These are phyloP conservation scores for Nudaria mundana DNA, from an alignment of 2,888 invertebrate genomes.

Conservation along the genomic window DNA sequence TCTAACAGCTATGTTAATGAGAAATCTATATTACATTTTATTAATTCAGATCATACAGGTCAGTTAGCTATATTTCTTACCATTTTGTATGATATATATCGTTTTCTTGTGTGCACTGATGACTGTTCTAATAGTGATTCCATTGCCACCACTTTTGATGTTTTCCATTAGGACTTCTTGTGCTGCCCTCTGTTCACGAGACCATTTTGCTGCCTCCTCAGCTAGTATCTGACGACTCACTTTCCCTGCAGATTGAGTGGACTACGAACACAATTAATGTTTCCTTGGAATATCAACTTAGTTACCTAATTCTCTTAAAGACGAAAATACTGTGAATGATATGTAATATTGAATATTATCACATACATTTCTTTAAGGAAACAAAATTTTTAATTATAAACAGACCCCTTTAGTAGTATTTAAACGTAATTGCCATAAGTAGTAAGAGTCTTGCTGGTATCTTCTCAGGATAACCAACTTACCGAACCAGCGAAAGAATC, in stretches of 20 bases:
- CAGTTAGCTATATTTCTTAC: constrained; percentile 44
- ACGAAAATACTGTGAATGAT: too few species aligned
- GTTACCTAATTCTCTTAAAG: too few species aligned
- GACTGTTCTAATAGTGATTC: constrained; percentile 68
- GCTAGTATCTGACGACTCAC: constrained; percentile 70
- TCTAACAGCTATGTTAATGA: too few species aligned
- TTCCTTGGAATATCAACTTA: not conserved
- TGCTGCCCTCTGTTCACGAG: constrained; percentile 67
- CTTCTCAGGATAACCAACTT: too few species aligned
- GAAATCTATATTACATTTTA: not conserved
- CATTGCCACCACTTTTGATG: constrained; percentile 73
- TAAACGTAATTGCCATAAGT: too few species aligned
- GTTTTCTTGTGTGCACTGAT: constrained; percentile 51
- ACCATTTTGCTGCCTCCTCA: constrained; percentile 75
- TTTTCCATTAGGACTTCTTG: constrained; percentile 75
- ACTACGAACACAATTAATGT: constrained; percentile 38
- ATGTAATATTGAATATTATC: too few species aligned
- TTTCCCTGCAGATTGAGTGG: constrained; percentile 69
- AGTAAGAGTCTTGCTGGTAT: too few species aligned
- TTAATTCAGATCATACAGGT: too few species aligned
- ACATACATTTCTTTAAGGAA: too few species aligned
- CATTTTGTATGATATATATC: constrained; percentile 68
- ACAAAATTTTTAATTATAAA: too few species aligned
- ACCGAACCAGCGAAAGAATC: too few species aligned
- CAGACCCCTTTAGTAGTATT: too few species aligned